Base-by-base conservation (phyloP, 2,888 invertebrate genomes). In the Gandaritis pyraliata region DNA sequence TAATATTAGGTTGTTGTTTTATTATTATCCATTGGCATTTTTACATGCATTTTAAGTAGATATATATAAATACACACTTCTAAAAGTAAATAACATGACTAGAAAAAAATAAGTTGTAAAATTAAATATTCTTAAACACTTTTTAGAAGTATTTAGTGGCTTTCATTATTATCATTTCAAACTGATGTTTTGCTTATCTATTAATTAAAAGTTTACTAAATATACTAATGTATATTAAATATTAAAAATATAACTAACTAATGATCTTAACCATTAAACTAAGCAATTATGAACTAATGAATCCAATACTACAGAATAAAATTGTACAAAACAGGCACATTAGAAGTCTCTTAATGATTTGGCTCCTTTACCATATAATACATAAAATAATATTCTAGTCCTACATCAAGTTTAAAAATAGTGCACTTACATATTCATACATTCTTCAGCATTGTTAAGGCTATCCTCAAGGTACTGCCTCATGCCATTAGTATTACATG, bases 381-480 rank as follows among this genome's bases (percentile, higher is more conserved):
- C 10, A 38, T 5, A 38, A n/a, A 38, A 38, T 5, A 12, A 18
- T 55, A 47, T 30, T 18, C 11, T 50, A 23, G 16, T 29, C 30
- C 45, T 29, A 51, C 5, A 57, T 49, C 33, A 46, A 6, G 47
- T 15, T 16, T n/a, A 38, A 53, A 62, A 46, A 54, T 30, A 15
- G 29, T 36, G n/a, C 2, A 48, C 51, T 59, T 56, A 65, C 69
- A 54, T 51, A 48, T 70, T 70, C 62, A 71, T 62, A 80, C 79
- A 76, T 58, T 73, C 66, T 58, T 82, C 81, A 55, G 90, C 88
- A 69, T 80, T 75, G 43, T 80, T 74, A 58, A 94, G 85, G 64
- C 84, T 83, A 49, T 93, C 82, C 52, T 77, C 75, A 48, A 95
- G 77, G 82, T 95, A 95, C 55, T 89, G 80, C 58, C 79, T 85